A percentile compares a stretch with the other conserved stretches of the same genome.
Evolutionary conservation across 2,797 vertebrate species (phyloP).

Genomic region (Austrolebias charrua): DNA sequence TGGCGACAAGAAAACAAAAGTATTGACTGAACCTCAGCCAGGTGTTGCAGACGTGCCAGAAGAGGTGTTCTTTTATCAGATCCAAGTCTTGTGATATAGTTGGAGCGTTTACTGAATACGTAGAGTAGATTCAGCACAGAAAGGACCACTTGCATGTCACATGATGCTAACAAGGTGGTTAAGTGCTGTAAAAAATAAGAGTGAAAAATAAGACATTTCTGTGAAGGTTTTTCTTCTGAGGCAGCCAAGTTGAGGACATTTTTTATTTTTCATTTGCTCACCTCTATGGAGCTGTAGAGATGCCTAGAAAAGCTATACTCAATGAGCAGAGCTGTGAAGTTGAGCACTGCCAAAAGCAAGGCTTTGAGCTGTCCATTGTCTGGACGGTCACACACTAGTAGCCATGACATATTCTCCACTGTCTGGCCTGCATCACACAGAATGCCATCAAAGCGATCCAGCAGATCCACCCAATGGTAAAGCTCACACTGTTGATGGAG

Average conservation of each 20-base stretch:
- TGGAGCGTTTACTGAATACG: constrained; percentile 98
- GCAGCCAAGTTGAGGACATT: not conserved
- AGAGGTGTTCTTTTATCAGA: constrained; percentile 95
- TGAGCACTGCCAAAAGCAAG: constrained; percentile 92
- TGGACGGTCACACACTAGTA: constrained; percentile 93
- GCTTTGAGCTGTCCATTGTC: constrained; percentile 91
- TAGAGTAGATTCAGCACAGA: constrained; percentile 97
- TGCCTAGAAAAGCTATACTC: constrained; percentile 98
- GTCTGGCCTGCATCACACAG: constrained; percentile 94
- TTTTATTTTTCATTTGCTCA: constrained; percentile 46
- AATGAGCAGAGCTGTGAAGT: constrained; percentile 96
- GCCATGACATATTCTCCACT: constrained; percentile 96
- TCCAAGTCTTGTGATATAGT: constrained; percentile 95
- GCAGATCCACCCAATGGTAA: constrained; percentile 97
- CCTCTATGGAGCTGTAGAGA: constrained; percentile 98
- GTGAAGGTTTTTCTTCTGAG: constrained; percentile 4
- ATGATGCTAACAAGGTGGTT: constrained; percentile 94
- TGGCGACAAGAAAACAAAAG: constrained; percentile 32
- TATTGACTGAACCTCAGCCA: constrained; percentile 87
- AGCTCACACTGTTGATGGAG: constrained; percentile 87
- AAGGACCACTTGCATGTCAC: constrained; percentile 98
- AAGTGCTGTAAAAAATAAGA: constrained; percentile 83
- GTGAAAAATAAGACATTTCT: constrained; percentile 22
- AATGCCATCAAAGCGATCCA: constrained; percentile 96
- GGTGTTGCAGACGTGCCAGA: constrained; percentile 92